A percentile compares a stretch with the other conserved stretches of the same genome.
phyloP scores from a whole-genome alignment of 2,888 invertebrate genomes.

The Hirtodrosophila duncani region DNA sequence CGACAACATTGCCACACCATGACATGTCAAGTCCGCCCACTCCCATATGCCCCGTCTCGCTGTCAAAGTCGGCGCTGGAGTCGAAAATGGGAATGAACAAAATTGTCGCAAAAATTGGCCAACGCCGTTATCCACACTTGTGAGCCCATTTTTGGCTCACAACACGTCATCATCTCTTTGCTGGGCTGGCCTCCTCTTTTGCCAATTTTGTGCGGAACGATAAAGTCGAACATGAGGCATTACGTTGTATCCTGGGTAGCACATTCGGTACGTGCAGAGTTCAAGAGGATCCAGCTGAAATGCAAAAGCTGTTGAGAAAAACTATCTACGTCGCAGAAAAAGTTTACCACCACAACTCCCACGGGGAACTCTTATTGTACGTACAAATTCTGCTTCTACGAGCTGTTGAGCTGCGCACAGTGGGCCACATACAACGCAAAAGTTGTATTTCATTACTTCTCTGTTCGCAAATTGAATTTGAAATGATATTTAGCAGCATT shows the following conservation, averaged over 20 bases:
- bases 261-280: conserved; percentile 48
- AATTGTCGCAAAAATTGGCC: conserved; percentile 24
- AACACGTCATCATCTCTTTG: conserved; percentile 31
- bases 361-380: conserved; percentile 31
- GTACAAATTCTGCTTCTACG: conserved; percentile 30
- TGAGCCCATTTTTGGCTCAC: conserved; percentile 18
- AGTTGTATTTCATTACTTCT: no score
- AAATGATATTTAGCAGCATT: no score
- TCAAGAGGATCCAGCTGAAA: conserved; percentile 6
- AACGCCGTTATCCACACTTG: conserved; percentile 6
- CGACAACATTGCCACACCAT: conserved; percentile 54
- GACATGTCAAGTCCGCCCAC: not conserved
- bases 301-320: conserved; percentile 38
- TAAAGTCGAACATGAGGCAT: conserved; percentile 55
- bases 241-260: no score
- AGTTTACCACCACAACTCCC: conserved; percentile 20
- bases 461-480: no score
- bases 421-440: no score
- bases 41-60: conserved; percentile 1
- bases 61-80: conserved; percentile 28
- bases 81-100: no score
- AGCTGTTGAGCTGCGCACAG: no score
- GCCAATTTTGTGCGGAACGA: conserved; percentile 42
- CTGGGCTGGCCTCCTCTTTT: conserved; percentile 13
- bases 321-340: conserved; percentile 48